These are phyloP conservation scores for Sebastes steindachneri DNA, from an alignment of 2,797 vertebrate species.

Conservation along the genomic window DNA sequence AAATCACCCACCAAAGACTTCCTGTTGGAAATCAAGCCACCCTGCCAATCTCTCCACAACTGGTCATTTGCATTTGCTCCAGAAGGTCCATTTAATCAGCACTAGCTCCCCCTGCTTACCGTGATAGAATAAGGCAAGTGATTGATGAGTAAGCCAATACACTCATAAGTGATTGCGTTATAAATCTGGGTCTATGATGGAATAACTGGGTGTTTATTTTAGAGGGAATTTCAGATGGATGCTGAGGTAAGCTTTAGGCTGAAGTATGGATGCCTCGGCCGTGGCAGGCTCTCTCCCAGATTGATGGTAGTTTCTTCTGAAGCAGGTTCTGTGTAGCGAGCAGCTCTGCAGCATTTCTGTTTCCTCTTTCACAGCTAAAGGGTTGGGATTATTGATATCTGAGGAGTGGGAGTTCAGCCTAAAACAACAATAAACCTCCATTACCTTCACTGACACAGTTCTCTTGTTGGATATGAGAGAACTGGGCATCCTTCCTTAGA, in stretches of 20 bases:
- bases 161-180: conserved; percentile 84
- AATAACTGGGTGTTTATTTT: conserved; percentile 83
- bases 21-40: conserved; percentile 75
- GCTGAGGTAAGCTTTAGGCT: conserved; percentile 80
- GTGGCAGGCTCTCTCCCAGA: conserved; percentile 50
- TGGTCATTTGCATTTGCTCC: conserved; percentile 84
- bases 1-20: conserved; percentile 80
- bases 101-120: conserved; percentile 72
- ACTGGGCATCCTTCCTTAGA: conserved; percentile 1
- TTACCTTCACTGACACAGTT: conserved; percentile 19
- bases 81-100: conserved; percentile 87
- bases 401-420: conserved; percentile 22
- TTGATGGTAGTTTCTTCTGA: conserved; percentile 62
- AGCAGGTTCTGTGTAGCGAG: conserved; percentile 44
- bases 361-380: conserved; percentile 19
- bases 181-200: conserved; percentile 84
- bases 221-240: conserved; percentile 75
- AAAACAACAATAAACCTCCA: conserved; percentile 47
- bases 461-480: conserved; percentile 35
- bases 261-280: conserved; percentile 62
- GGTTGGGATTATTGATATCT: conserved; percentile 43
- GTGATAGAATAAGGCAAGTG: conserved; percentile 82
- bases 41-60: conserved; percentile 63
- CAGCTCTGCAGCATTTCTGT: conserved; percentile 38
- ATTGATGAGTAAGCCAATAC: conserved; percentile 84